Base-by-base conservation (phyloP, 2,888 invertebrate genomes). In the Liodrosophila aerea region DNA sequence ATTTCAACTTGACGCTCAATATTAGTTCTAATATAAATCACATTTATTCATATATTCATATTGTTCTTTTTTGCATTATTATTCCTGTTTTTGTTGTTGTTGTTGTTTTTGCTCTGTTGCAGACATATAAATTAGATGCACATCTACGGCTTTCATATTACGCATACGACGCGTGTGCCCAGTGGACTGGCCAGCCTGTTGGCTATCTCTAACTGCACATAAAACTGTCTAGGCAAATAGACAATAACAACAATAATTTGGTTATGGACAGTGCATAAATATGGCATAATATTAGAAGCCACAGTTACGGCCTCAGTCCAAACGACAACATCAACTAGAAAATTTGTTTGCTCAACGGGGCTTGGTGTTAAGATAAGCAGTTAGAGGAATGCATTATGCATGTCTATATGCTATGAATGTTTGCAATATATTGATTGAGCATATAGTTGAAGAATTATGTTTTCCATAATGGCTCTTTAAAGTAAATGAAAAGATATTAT, bases 181-280 rank as follows among this genome's bases (percentile, higher is more conserved):
- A 22, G n/a, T 22, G 2, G 22, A 22, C 22, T 4, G 5, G 22
- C 3, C 22, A 22, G 22, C 4, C 12, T 8, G 44, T 47, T 36
- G 51, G 40, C 34, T 22, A 33, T 41, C 57, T 77, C 65, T 64
- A 61, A 45, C 49, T 60, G 43, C 44, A 64, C 66, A 81, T 81
- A 81, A 81, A 74, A 76, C 77, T 47, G 77, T 77, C 77, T 74
- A 69, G 67, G 67, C 81, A 81, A 77, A 81, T 72, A 72, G 56
- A 54, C 63, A 44, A 5, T 40, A 44, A 11, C 53, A 58, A 39
- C 27, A 63, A 52, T 51, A 50, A 49, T 41, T 59, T 61, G 58
- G 44, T 39, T 51, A 54, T 51, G 53, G 47, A 9, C 68, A 66
- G 64, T 80, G 73, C 62, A 76, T 76, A 76, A 74, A 60, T 64